Base-by-base conservation (phyloP, 2,113 vertebrate species). In the Chlorodrepanis virens region DNA sequence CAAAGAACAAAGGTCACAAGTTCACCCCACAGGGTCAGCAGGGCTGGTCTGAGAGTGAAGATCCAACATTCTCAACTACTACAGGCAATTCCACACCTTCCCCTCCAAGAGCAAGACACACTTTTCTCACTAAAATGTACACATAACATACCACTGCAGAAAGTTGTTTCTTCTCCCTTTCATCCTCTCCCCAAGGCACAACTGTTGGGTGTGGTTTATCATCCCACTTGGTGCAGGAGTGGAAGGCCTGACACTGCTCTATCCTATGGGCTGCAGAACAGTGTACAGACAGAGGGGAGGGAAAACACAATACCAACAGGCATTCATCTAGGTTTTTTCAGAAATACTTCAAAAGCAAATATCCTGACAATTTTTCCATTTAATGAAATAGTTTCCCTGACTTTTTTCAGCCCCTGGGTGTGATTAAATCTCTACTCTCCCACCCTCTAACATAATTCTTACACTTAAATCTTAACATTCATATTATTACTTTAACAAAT, bases 291-390 rank as follows among this genome's bases (percentile, higher is more conserved):
- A 91, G 68, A 50, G 39, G 4, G 37, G 49, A 80, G 47, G 52
- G 56, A 83, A 94, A 85, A 80, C 64, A 80, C n/a, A n/a, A 14
- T n/a, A 80, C 86, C 85, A 95, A 69, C 40, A 84, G 76, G 68
- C 80, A 86, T 45, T 81, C 60, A 59, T 11, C 35, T 50, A 14
- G 2, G 0, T n/a, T 67, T 88, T 76, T 65, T 70, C 45, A 91
- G 56, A 89, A 87, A 83, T 40, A 91, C 74, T 79, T 94, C 87
- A 89, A 87, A 94, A 91, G 83, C 52, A 83, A 94, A 65, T 80
- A 90, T 70, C 83, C 49, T 63, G 88, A 65, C 71, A 70, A 50
- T 70, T 92, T 63, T 94, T 94, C 53, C 0, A 0, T 94, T 86
- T 45, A 88, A 44, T 56, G 63, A 70, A 93, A 86, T 8, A 33